Evolutionary conservation across 23 tunicate genomes (phyloP), one percentile per base, ranked within the genome.

Genomic region (Styela clava): DNA sequence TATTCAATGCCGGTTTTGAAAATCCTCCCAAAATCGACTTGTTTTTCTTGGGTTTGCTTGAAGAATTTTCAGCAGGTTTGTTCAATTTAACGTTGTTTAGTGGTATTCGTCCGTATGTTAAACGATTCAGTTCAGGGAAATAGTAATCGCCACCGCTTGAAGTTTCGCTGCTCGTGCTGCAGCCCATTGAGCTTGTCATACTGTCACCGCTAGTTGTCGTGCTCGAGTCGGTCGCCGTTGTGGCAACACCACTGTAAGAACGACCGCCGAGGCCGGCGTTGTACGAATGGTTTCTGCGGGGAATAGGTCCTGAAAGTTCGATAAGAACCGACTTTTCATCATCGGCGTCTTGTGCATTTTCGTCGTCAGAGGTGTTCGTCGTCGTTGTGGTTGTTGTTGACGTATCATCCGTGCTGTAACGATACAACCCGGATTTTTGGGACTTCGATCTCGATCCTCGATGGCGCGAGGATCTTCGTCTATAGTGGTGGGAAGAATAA

Each of bases 181-280:
- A 81, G 20, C 91, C 97, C 37, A 86, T 84, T 16, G 91, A 73
- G 61, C 93, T 88, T 62, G 88, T 93, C 24, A 85, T 69, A 63
- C 97, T 92, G 24, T 93, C 98, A 63, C 93, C 91, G 77, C 88
- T 83, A 22, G 98, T 93, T 69, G 98, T 93, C 32, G 98, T 93
- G 83, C 98, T 81, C 0, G 98, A 93, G 82, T 91, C 97, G 16
- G 97, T 87, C 22, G 83, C 97, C 24, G 90, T 78, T 1, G 87
- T 83, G 2, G 84, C 33, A 63, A 74, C 68, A 23, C 83, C 51
- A 34, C 79, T 34, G 24, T 72, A 62, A 20, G 74, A 83, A 24
- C 82, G 81, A 23, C 82, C 62, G 32, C 84, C 35, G 20, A 20
- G 79, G 3, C 82, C 62, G 61, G 23, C 22, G 74, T 32, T 62